A percentile compares a stretch with the other conserved stretches of the same genome.
phyloP scores from a whole-genome alignment of 2,113 vertebrate genomes.

The Solenodon paradoxus region DNA sequence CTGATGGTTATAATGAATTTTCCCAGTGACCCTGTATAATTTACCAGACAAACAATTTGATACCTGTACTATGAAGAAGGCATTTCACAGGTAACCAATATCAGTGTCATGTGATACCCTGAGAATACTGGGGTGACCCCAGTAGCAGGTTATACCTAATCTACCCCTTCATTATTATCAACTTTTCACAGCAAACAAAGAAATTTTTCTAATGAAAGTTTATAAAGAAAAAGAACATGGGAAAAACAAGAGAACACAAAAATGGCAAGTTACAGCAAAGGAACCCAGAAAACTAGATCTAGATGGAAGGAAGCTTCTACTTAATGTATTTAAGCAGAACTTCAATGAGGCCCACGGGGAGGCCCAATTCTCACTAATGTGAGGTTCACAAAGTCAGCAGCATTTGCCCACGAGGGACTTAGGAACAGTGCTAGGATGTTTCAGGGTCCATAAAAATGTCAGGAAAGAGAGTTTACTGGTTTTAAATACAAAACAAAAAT shows the following conservation, averaged over 20 bases:
- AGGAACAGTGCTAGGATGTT: background rate
- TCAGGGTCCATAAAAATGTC: background rate
- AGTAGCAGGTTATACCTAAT: background rate
- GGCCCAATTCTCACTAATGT: no score
- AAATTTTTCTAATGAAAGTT: background rate
- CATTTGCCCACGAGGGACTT: background rate
- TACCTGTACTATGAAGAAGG: background rate
- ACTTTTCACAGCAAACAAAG: background rate
- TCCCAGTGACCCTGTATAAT: background rate
- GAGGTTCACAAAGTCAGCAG: background rate
- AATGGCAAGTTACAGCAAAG: slow-evolving; percentile 55
- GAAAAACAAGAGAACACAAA: slow-evolving; percentile 48
- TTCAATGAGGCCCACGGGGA: no score
- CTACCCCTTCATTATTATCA: background rate
- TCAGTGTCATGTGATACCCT: background rate
- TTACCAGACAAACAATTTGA: background rate
- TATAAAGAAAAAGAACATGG: background rate
- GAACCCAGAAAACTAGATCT: slow-evolving; percentile 57
- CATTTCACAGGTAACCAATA: background rate
- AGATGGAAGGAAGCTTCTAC: slow-evolving; percentile 19
- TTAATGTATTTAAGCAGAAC: slow-evolving; percentile 60
- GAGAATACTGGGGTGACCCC: background rate
- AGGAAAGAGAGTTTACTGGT: slow-evolving; percentile 5
- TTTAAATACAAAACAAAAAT: slow-evolving; percentile 20
- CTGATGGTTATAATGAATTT: background rate